Percentiles rank a stretch among this genome's conserved stretches.
These are phyloP conservation scores for Sminthurinus aureus DNA, from an alignment of 2,888 invertebrate genomes.

Conservation along the genomic window DNA sequence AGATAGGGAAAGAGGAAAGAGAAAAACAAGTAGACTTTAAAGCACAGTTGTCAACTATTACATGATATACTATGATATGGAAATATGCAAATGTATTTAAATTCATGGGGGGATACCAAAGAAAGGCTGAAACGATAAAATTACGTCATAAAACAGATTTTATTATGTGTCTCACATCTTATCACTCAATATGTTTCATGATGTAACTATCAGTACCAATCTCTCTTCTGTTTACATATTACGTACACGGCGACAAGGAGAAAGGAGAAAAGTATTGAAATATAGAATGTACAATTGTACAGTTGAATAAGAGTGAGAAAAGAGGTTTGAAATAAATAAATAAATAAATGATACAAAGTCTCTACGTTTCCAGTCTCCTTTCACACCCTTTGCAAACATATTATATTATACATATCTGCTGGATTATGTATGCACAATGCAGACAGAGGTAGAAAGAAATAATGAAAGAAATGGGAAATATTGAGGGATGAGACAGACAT, in stretches of 20 bases:
- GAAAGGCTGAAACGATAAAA: conserved; percentile 21
- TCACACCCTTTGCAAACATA: too few relatives aligned
- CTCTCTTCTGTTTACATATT: background rate
- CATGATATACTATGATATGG: too few relatives aligned
- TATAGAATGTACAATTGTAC: background rate
- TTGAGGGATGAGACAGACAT: background rate
- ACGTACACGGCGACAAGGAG: background rate
- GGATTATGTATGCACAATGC: too few relatives aligned
- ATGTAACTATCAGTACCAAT: too few relatives aligned
- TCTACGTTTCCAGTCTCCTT: too few relatives aligned
- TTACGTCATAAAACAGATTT: conserved; percentile 18
- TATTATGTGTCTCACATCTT: conserved; percentile 9
- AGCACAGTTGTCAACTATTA: too few relatives aligned
- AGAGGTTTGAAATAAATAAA: background rate
- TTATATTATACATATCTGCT: too few relatives aligned
- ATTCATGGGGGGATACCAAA: conserved; percentile 32
- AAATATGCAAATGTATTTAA: conserved; percentile 19
- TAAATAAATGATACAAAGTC: background rate
- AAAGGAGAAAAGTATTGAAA: background rate
- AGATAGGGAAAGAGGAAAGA: background rate
- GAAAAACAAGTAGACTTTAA: too few relatives aligned
- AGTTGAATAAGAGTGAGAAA: background rate
- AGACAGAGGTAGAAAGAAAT: background rate
- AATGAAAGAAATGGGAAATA: background rate
- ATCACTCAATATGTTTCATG: background rate